Evolutionary conservation across 92 coral and sea anemone genomes (phyloP), one percentile per base, ranked within the genome.

Genomic region (Actinernus sp.): DNA sequence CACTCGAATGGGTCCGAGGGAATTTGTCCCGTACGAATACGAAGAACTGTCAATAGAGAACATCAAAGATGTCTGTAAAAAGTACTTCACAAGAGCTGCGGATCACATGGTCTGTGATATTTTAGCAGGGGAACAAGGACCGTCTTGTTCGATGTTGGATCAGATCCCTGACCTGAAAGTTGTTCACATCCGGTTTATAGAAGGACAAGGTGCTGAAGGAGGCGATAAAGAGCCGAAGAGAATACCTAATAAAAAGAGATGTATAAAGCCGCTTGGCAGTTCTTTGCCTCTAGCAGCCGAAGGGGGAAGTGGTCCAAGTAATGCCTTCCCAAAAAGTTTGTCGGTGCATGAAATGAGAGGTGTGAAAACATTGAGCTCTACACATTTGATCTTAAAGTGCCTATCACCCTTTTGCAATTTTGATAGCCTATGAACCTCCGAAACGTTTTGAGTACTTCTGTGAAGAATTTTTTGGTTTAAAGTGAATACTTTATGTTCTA

Each of bases 111-210:
- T 45, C 52, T 45, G 52, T 18, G 52, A 45, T 45, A 45, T 45
- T 45, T 23, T 45, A 5, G 52, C 81, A 8, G 81, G 74, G 24
- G 87, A 80, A 33, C 68, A 62, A 53, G 79, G 87, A 8, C 74
- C 68, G 1, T 80, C 87, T n/a, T 54, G 87, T 37, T 41, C 55
- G 30, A 31, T 55, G 3, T 31, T 62, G 10, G 71, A 72, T 31
- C 81, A 80, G 58, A 59, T 80, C 8, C 74, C 80, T 18, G 79
- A 55, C 68, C 34, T 81, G 19, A 65, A 74, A 66, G 62, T 82
- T 14, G 53, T 82, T 13, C 72, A 82, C 61, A 61, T 65, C 4
- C 68, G 83, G 23, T 82, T 82, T 24, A 74, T 74, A 19, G 74
- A 74, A 31, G n/a, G 18, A 22, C 4, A 55, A 5, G 9, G 3